Percentiles rank a stretch among this genome's conserved stretches.
phyloP scores from a whole-genome alignment of 2,888 invertebrate genomes.

The Folsomia manolachei region DNA sequence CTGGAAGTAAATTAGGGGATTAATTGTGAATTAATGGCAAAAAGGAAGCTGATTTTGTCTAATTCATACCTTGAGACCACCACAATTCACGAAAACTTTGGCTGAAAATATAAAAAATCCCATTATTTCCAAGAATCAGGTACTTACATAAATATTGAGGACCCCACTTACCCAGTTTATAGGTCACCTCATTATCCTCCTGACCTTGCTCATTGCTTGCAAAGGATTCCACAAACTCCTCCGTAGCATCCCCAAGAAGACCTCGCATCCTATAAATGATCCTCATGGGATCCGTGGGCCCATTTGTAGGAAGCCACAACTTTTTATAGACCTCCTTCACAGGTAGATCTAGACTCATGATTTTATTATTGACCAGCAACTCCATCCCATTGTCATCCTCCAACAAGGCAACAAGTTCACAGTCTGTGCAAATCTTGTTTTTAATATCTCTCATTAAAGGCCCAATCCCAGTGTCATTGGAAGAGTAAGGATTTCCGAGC shows the following conservation, averaged over 20 bases:
- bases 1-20: slow-evolving; percentile 18
- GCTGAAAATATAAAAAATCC: too few relatives aligned
- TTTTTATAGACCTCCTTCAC: slow-evolving; percentile 82
- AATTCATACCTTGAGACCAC: slow-evolving; percentile 64
- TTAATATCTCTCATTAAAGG: slow-evolving; percentile 98
- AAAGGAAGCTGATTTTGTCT: too few relatives aligned
- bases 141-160: too few relatives aligned
- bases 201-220: slow-evolving; percentile 78
- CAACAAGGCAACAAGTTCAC: slow-evolving; percentile 92
- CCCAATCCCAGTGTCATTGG: slow-evolving; percentile 87
- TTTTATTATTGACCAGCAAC: slow-evolving; percentile 93
- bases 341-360: slow-evolving; percentile 92
- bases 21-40: not conserved
- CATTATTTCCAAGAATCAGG: too few relatives aligned
- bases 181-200: slow-evolving; percentile 92
- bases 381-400: slow-evolving; percentile 99
- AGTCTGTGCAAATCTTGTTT: slow-evolving; percentile 97
- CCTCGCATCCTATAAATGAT: slow-evolving; percentile 98
- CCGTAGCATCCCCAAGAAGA: slow-evolving; percentile 94
- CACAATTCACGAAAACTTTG: slow-evolving; percentile 76
- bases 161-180: too few relatives aligned
- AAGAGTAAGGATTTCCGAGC: slow-evolving; percentile 97
- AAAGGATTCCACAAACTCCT: slow-evolving; percentile 94
- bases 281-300: slow-evolving; percentile 92
- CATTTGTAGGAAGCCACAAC: slow-evolving; percentile 76